Conservation (phyloP, 2,888 invertebrate genomes). For the Protonemura montana region DNA sequence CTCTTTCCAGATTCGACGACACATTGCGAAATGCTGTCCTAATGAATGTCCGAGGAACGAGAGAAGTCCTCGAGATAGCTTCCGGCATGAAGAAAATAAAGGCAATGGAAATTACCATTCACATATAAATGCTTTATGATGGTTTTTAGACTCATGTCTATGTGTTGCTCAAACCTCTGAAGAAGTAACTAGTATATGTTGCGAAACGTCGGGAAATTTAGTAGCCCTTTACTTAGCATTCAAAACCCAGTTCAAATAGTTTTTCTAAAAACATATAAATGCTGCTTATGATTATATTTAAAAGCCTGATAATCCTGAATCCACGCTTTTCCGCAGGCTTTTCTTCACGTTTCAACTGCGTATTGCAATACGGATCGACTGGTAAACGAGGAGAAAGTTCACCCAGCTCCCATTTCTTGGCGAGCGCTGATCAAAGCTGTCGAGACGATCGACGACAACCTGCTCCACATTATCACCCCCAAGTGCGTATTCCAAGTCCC, state of each 20-base stretch:
- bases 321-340: slow-evolving; percentile 59
- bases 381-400: slow-evolving; percentile 78
- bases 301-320: too few relatives aligned
- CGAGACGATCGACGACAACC: slow-evolving; percentile 67
- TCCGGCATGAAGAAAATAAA: slow-evolving; percentile 27
- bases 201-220: too few relatives aligned
- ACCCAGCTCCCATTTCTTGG: slow-evolving; percentile 74
- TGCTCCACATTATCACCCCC: slow-evolving; percentile 65
- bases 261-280: too few relatives aligned
- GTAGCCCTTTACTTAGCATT: too few relatives aligned
- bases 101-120: too few relatives aligned
- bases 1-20: slow-evolving; percentile 33
- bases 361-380: slow-evolving; percentile 82
- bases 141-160: too few relatives aligned
- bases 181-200: too few relatives aligned
- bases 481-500: too few relatives aligned
- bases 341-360: slow-evolving; percentile 87
- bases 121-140: too few relatives aligned
- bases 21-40: neutral
- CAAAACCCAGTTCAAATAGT: too few relatives aligned
- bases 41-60: slow-evolving; percentile 31
- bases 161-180: too few relatives aligned
- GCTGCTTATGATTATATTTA: too few relatives aligned
- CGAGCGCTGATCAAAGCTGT: slow-evolving; percentile 70
- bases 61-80: slow-evolving; percentile 28